Evolutionary conservation across 1,140 invertebrate genomes (phyloP), one percentile per base, ranked within the genome.

Genomic region (Eurytemora carolleeae): DNA sequence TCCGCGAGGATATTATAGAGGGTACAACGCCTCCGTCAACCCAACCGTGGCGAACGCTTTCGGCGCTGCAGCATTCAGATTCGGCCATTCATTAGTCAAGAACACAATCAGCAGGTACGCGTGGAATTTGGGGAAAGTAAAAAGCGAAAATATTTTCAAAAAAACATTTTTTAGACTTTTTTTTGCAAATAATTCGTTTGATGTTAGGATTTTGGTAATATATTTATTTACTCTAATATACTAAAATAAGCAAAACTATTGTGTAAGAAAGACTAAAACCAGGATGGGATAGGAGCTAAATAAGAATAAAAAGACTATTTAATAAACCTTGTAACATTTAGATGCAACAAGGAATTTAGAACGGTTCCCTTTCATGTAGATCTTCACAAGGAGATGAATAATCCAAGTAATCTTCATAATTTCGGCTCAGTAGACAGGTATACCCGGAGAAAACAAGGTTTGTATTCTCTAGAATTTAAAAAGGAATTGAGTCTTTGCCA

Each of bases 301-400:
- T n/a, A n/a, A n/a, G n/a, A n/a, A n/a, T n/a, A n/a, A n/a, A n/a
- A 55, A 55, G 31, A 7, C 7, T 44, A 7, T 44, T n/a, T 12
- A 44, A 7, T 44, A 44, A 44, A 44, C 7, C 31, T n/a, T 44
- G n/a, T 44, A 12, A 12, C n/a, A 12, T 44, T 12, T 44, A 44
- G 22, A 19, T 55, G 53, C 22, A 60, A 60, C 44, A 60, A 60
- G 23, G 59, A 60, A 20, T 60, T 60, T 22, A 17, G 44, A 54
- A 18, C 17, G 24, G 59, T 60, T 55, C 59, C 59, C 2, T 60
- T 60, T 23, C 53, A 19, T 60, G 52, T 87, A 1, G 77, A 81
- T 2, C 77, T 89, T 16, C 85, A 86, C 67, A 76, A 84, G 57
- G 85, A 89, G 70, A 74, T 82, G 59, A 78, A 76, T 57, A 82